A percentile compares a stretch with the other conserved stretches of the same genome.
Evolutionary conservation across 2,888 invertebrate genomes (phyloP).

Genomic region (Allolobophora icterica): DNA sequence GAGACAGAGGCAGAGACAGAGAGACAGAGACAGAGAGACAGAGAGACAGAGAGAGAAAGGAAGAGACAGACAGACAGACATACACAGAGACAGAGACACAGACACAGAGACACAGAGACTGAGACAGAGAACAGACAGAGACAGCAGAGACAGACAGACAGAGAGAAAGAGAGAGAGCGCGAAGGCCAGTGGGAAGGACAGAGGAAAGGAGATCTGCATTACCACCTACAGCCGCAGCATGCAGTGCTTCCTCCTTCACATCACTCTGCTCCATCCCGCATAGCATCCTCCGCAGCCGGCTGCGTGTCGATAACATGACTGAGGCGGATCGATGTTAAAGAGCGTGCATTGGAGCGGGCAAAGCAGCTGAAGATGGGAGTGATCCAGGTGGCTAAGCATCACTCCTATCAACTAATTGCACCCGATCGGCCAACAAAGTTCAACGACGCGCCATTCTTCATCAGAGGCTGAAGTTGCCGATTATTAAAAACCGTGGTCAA

Average conservation of each 20-base stretch:
- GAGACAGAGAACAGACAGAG: not conserved
- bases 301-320: not conserved
- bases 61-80: not conserved
- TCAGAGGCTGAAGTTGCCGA: not conserved
- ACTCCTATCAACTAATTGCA: not conserved
- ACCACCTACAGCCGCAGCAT: not conserved
- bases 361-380: constrained; percentile 17
- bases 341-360: not conserved
- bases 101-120: not conserved
- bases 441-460: not conserved
- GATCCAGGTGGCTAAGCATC: not conserved
- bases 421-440: not conserved
- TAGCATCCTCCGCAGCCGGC: constrained; percentile 7
- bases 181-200: not conserved
- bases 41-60: not conserved
- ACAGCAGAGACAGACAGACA: too few relatives aligned
- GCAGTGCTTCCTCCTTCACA: not conserved
- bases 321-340: constrained; percentile 9
- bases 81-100: not conserved
- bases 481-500: not conserved
- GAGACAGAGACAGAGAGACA: not conserved
- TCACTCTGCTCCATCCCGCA: not conserved
- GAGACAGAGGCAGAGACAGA: not conserved
- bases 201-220: not conserved
- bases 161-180: too few relatives aligned